Conservation (phyloP, 2,113 vertebrate species). For the Tamias sibiricus region DNA sequence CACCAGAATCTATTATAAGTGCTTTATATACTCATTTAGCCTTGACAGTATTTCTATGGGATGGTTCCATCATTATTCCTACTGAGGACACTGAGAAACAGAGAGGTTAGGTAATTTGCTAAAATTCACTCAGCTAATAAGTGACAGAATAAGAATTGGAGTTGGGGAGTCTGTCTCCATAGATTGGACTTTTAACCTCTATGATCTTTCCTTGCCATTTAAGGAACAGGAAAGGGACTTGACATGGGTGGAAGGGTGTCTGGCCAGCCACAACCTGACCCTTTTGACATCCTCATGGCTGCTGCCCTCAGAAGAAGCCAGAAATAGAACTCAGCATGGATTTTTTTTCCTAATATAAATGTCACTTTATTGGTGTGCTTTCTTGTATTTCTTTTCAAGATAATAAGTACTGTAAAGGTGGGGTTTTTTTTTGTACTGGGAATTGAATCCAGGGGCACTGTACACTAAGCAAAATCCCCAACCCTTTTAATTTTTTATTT, state of each 20-base stretch:
- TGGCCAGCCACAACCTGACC: not conserved
- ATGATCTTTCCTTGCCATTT: not conserved
- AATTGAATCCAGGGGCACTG: no score
- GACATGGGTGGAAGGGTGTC: not conserved
- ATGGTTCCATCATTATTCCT: not conserved
- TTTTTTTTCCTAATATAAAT: not conserved
- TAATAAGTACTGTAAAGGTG: no score
- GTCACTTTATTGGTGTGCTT: not conserved
- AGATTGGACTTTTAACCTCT: not conserved
- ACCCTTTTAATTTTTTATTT: no score
- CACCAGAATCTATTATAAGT: not conserved
- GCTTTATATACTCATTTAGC: not conserved
- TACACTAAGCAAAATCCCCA: no score
- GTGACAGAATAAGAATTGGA: not conserved
- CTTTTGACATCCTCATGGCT: not conserved
- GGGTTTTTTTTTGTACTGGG: no score
- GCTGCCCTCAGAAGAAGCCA: not conserved
- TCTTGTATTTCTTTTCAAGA: no score
- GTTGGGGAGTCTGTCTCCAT: not conserved
- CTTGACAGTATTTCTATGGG: not conserved
- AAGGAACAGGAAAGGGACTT: not conserved
- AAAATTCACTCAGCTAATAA: not conserved
- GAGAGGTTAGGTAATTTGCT: not conserved
- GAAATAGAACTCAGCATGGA: not conserved
- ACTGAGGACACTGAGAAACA: slow-evolving; percentile 12